Base-by-base conservation (phyloP, 2,888 invertebrate species). In the Cantharis lateralis region DNA sequence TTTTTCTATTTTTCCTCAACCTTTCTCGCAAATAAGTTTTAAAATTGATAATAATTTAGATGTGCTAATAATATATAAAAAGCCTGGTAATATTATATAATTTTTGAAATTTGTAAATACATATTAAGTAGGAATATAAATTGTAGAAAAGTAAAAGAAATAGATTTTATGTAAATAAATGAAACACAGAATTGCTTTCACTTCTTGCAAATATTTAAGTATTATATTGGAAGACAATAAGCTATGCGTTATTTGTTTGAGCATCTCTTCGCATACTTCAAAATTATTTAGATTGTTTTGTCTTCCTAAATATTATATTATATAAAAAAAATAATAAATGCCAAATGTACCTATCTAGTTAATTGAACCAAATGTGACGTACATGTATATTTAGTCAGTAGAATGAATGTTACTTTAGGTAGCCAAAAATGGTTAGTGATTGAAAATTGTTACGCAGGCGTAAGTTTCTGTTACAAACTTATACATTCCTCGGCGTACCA, bases 271-370 rank as follows among this genome's bases (percentile, higher is more conserved):
- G 69, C 69, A 28, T 32, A 28, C 26, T 28, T 69, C 13, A 28
- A 69, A 69, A 20, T 79, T 75, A 28, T 75, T 72, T 28, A 72
- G 66, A 76, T 75, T 78, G 71, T 77, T 81, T 82, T 81, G 82
- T 81, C 81, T 82, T 81, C 81, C 82, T 81, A 64, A 72, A 77
- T 80, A 71, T 28, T 28, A 28, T 28, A 28, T 28, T 76, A 78
- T 78, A 81, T 24, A 71, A 79, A 26, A 77, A 71, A 70, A 71
- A 74, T 77, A 77, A 66, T 66, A 66, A 83, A 84, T 84, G 85
- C 85, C 86, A 86, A 85, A 86, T 84, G 84, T 85, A 85, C 82
- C 83, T 85, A 85, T 84, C 83, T 83, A 83, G 82, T 84, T 82
- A 82, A 82, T 82, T 81, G 80, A 83, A 84, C 83, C 81, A 78